A percentile compares a stretch with the other conserved stretches of the same genome.
Conservation (phyloP, 2,113 vertebrate species). For the Parus major region DNA sequence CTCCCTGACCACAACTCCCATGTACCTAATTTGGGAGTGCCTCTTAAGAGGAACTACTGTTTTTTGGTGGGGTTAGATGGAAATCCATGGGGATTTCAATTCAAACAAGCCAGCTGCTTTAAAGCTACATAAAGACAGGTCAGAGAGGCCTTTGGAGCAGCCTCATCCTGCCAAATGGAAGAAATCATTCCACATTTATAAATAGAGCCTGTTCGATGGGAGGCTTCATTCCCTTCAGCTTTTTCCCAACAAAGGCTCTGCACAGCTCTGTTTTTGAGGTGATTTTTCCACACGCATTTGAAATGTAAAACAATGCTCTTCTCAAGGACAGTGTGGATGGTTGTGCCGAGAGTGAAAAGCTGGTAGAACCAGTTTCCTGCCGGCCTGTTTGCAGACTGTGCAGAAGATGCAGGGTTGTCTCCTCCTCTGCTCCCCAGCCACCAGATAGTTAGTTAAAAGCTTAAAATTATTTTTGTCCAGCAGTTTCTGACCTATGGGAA, state of each 20-base stretch:
- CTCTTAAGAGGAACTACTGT: not conserved
- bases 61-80: not conserved
- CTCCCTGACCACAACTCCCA: not conserved
- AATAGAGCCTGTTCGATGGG: not conserved
- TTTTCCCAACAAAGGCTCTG: not conserved
- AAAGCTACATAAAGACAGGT: not conserved
- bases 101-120: not conserved
- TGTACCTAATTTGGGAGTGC: not conserved
- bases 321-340: accelerated
- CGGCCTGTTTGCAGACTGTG: not conserved
- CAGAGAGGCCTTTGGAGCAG: not conserved
- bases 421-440: not conserved
- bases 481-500: not conserved
- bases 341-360: not conserved
- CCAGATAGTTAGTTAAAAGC: not conserved
- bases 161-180: not conserved
- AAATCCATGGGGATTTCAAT: not conserved
- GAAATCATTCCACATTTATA: not conserved
- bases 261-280: not conserved
- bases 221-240: not conserved
- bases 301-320: not conserved
- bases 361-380: conserved; percentile 32
- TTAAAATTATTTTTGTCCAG: not conserved
- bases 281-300: not conserved
- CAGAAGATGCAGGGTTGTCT: not conserved